These are phyloP conservation scores for Eudasyphora cyanicolor DNA, from an alignment of 2,888 invertebrate species.

Conservation along the genomic window DNA sequence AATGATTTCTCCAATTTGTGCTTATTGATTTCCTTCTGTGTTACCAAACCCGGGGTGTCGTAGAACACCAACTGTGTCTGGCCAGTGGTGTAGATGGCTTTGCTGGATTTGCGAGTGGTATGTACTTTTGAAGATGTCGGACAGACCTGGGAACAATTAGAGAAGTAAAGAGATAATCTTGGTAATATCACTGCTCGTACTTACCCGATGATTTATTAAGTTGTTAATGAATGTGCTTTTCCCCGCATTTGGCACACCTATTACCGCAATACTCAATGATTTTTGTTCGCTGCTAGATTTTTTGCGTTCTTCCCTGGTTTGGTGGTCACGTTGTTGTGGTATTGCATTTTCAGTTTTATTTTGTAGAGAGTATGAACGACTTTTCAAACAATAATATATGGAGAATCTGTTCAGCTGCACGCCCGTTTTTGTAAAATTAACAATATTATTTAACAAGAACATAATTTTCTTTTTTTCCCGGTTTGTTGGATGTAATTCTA, in stretches of 20 bases:
- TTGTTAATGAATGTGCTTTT: conserved; percentile 97
- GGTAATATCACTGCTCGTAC: conserved; percentile 64
- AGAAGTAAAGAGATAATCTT: background rate
- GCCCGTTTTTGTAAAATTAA: conserved; percentile 9
- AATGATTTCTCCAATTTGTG: conserved; percentile 83
- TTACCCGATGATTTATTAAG: conserved; percentile 89
- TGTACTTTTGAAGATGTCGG: conserved; percentile 95
- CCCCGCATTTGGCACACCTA: conserved; percentile 96
- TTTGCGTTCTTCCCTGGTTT: no score
- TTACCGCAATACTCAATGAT: conserved; percentile 85
- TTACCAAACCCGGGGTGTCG: conserved; percentile 96
- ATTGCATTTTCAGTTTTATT: background rate
- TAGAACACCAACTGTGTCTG: conserved; percentile 93
- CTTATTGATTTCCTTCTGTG: conserved; percentile 82
- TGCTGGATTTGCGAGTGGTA: conserved; percentile 88
- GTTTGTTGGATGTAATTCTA: no score
- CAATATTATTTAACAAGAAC: background rate
- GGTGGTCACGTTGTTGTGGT: background rate
- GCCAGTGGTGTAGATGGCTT: conserved; percentile 87
- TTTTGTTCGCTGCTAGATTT: conserved; percentile 67
- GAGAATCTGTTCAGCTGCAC: background rate
- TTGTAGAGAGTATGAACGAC: background rate
- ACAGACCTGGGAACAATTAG: conserved; percentile 85
- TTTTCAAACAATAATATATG: background rate
- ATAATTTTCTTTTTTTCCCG: no score